phyloP scores from a whole-genome alignment of 2,797 vertebrate species.

The Choloepus didactylus region DNA sequence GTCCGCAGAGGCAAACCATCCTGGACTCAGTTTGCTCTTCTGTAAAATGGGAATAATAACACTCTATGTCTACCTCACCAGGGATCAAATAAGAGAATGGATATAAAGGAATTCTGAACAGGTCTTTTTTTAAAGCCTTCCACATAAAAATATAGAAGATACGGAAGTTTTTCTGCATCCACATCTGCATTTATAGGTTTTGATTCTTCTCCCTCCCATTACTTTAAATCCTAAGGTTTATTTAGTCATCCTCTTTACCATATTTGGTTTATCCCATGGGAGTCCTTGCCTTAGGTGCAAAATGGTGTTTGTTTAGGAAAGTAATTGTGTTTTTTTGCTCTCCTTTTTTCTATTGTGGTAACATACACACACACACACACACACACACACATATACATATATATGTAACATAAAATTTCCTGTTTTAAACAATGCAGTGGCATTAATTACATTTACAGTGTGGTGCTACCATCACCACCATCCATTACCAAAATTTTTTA shows the following conservation, averaged over 20 bases:
- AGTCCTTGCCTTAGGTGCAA: neutral
- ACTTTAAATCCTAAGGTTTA: neutral
- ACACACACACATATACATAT: too few relatives aligned
- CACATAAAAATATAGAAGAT: neutral
- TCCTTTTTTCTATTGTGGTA: too few relatives aligned
- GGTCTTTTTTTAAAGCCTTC: neutral
- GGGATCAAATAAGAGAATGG: neutral
- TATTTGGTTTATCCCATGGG: rapidly evolving
- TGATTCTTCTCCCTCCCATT: neutral
- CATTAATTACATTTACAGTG: too few relatives aligned
- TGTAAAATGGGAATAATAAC: neutral
- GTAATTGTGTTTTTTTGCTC: too few relatives aligned
- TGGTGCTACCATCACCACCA: too few relatives aligned
- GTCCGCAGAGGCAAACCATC: too few relatives aligned
- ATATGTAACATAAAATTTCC: too few relatives aligned
- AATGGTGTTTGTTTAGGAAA: too few relatives aligned
- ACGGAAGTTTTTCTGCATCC: neutral
- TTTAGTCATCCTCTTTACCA: neutral
- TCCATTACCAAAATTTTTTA: too few relatives aligned
- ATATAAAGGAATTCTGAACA: neutral
- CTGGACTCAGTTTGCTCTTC: neutral
- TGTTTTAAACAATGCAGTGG: too few relatives aligned
- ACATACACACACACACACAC: too few relatives aligned
- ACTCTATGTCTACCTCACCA: neutral
- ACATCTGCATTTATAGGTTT: neutral